Percentiles rank a stretch among this genome's conserved stretches.
These are phyloP conservation scores for Lates japonicus DNA, from an alignment of 2,797 vertebrate species.

Conservation along the genomic window DNA sequence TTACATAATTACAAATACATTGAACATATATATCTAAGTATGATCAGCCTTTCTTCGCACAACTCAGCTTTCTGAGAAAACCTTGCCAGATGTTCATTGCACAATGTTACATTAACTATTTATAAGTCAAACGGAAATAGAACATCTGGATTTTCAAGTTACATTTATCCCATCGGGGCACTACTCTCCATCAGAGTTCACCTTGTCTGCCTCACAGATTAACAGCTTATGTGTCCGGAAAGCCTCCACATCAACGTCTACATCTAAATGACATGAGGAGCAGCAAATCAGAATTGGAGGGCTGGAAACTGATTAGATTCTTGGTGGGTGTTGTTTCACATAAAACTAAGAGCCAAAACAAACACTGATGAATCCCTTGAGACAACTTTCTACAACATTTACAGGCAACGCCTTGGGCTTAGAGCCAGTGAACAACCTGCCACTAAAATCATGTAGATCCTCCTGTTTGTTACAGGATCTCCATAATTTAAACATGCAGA, in stretches of 20 bases:
- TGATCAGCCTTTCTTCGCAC: not conserved
- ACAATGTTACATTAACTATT: not conserved
- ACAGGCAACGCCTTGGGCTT: not conserved
- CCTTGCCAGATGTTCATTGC: constrained; percentile 12
- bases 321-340: constrained; percentile 8
- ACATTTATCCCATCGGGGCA: constrained; percentile 5
- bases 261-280: not conserved
- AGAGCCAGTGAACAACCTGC: not conserved
- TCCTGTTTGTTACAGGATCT: too few species aligned
- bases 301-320: not conserved
- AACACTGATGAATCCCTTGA: constrained; percentile 3
- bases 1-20: not conserved
- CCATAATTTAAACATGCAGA: too few species aligned
- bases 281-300: not conserved
- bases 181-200: constrained; percentile 55
- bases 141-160: constrained; percentile 31
- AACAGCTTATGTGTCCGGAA: constrained; percentile 72
- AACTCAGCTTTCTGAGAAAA: not conserved
- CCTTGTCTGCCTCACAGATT: constrained; percentile 75
- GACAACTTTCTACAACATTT: not conserved
- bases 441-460: too few species aligned
- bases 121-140: not conserved
- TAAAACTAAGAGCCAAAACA: constrained; percentile 10
- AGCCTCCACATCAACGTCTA: constrained; percentile 23
- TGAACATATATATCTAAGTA: not conserved